Percentiles rank a stretch among this genome's conserved stretches.
Conservation (phyloP, 1,140 invertebrate genomes). For the Vanessa tameamea region DNA sequence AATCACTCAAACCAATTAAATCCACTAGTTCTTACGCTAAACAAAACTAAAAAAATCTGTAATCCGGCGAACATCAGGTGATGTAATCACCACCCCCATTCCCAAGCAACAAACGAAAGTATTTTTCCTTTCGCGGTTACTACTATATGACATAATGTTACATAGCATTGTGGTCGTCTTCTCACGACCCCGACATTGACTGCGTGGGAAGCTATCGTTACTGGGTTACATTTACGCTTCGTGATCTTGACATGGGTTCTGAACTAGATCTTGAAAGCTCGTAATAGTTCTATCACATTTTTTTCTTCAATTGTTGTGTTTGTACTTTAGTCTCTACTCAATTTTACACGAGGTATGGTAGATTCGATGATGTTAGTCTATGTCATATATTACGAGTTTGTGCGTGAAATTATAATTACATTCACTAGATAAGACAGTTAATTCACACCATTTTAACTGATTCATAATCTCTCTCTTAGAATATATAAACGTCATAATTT, state of each 20-base stretch:
- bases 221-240: slow-evolving; percentile 46
- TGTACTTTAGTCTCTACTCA: no score
- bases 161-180: slow-evolving; percentile 43
- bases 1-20: no score
- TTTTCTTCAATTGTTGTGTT: no score
- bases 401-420: no score
- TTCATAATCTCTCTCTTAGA: no score
- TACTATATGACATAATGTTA: slow-evolving; percentile 49
- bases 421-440: no score
- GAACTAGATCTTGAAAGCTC: slow-evolving; percentile 21
- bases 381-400: no score
- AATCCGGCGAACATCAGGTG: not conserved
- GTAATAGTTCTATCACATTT: no score
- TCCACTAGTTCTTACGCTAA: not conserved
- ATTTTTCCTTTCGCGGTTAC: slow-evolving; percentile 61
- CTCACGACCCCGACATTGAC: slow-evolving; percentile 56
- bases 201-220: slow-evolving; percentile 47
- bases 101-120: slow-evolving; percentile 44
- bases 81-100: slow-evolving; percentile 8
- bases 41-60: not conserved
- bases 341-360: no score
- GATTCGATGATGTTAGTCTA: no score
- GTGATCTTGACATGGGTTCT: slow-evolving; percentile 33
- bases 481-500: no score
- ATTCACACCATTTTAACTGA: no score